Percentiles rank a stretch among this genome's conserved stretches.
Evolutionary conservation across 2,113 vertebrate species (phyloP).

Genomic region (Scomber colias): DNA sequence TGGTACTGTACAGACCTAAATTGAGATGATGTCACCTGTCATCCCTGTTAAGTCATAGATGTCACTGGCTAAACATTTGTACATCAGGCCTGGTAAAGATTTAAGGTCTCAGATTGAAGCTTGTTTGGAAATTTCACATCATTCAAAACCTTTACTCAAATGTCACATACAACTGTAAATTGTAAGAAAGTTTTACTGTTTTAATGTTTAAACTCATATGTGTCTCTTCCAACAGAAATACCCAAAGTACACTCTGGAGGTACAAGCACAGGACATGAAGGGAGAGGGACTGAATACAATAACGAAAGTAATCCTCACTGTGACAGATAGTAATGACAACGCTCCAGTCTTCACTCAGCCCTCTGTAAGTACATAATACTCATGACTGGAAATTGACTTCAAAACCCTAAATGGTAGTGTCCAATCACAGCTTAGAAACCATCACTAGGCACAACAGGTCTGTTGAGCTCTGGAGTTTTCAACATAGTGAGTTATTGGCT

Average conservation of each 20-base stretch:
- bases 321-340: slow-evolving; percentile 89
- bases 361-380: slow-evolving; percentile 78
- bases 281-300: slow-evolving; percentile 76
- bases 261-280: slow-evolving; percentile 85
- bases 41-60: too few relatives aligned
- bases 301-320: slow-evolving; percentile 82
- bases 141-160: too few relatives aligned
- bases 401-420: neutral
- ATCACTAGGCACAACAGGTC: too few relatives aligned
- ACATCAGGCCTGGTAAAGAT: neutral
- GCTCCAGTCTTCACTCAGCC: slow-evolving; percentile 80
- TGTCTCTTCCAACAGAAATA: slow-evolving; percentile 76
- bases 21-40: too few relatives aligned
- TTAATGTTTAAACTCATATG: neutral
- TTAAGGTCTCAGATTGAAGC: neutral
- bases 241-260: slow-evolving; percentile 84
- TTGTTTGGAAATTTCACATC: too few relatives aligned
- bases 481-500: too few relatives aligned
- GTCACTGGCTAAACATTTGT: too few relatives aligned
- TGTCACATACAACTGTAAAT: too few relatives aligned
- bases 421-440: neutral
- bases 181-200: too few relatives aligned
- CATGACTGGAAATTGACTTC: neutral
- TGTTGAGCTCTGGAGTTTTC: too few relatives aligned
- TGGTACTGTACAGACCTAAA: too few relatives aligned